Evolutionary conservation across 2,113 vertebrate genomes (phyloP).

Genomic region (Penelope pileata): DNA sequence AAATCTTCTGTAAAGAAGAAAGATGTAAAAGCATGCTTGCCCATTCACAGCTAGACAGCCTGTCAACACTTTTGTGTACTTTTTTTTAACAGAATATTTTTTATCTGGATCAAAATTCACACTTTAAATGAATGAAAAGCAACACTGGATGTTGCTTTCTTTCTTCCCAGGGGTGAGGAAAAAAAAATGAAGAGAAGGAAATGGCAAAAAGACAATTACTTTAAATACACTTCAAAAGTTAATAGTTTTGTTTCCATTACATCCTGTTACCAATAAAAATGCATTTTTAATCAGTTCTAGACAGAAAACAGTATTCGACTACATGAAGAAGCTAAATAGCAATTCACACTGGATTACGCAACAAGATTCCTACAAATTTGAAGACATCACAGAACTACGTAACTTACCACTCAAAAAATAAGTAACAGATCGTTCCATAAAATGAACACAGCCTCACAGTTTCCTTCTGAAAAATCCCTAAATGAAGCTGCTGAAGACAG

Average conservation of each 20-base stretch:
- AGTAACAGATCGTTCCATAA: neutral
- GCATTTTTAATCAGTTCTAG: neutral
- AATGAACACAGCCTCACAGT: neutral
- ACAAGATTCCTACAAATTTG: neutral
- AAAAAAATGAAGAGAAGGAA: neutral
- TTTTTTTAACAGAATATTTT: neutral
- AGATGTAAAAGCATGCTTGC: neutral
- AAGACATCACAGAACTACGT: neutral
- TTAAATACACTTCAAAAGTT: neutral
- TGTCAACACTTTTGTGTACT: neutral
- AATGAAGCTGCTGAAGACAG: neutral
- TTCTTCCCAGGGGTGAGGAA: neutral
- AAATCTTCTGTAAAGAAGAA: neutral
- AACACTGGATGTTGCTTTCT: neutral
- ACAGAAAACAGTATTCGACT: neutral
- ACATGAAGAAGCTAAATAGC: neutral
- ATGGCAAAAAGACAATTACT: neutral
- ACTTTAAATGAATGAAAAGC: neutral
- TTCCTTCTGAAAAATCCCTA: neutral
- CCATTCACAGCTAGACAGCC: neutral
- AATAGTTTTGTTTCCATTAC: neutral
- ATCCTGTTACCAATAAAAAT: neutral
- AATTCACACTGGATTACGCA: constrained; percentile 15
- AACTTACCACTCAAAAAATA: neutral
- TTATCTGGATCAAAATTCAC: neutral